Evolutionary conservation across 2,113 vertebrate genomes (phyloP), one percentile per base, ranked within the genome.

Genomic region (Pelusios castaneus): DNA sequence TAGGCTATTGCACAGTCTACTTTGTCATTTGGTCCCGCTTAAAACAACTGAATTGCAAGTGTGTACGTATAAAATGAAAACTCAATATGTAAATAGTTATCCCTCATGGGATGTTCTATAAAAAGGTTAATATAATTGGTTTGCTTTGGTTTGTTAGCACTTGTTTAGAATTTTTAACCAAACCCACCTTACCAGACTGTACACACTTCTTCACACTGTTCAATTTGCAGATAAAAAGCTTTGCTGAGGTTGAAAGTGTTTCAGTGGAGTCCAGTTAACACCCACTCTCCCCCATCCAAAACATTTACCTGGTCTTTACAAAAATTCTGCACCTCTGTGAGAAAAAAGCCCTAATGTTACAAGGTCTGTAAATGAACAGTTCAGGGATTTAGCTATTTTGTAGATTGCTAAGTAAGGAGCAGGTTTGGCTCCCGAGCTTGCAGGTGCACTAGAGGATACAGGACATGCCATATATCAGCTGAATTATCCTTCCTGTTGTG

Each of bases 11-110:
- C 38, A 70, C 81, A 85, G 84, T 89, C 80, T 89, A 45, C 49
- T 92, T 94, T 84, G 79, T 78, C 73, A 22, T 87, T 83, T 83
- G 81, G 84, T 41, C 96, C 79, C 89, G 73, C 76, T 95, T 91
- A 91, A 87, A 89, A 38, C 52, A 89, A 91, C 70, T 88, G 58
- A n/a, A 91, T 92, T 88, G 81, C 58, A 85, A 90, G 70, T 55
- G 10, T 75, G 45, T 8, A 38, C 86, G 1, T 77, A 3, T 27
- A 52, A 82, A 49, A 94, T 92, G 88, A 25, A 41, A 38, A 77
- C 63, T 83, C 55, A 55, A 63, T 84, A 92, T 56, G 8, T 60
- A 96, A 92, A 93, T 93, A 80, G 3, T 56, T 76, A 95, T 90
- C 87, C 76, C 63, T 83, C 55, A 5, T 80, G 4, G 51, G 41